A percentile compares a stretch with the other conserved stretches of the same genome.
phyloP scores from a whole-genome alignment of 2,113 vertebrate genomes.

The Dermatemys mawii region DNA sequence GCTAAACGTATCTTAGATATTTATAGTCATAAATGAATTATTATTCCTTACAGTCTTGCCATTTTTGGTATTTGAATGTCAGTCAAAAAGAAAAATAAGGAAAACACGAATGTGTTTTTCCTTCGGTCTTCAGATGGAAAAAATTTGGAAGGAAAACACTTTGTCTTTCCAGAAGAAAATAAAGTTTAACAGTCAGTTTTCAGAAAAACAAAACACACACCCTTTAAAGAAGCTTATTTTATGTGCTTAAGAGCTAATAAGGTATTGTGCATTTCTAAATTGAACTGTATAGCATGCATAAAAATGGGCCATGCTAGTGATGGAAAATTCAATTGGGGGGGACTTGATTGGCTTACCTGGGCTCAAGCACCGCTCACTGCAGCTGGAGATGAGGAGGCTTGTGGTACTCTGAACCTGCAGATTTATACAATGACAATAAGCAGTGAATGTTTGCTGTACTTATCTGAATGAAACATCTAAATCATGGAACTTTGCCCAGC shows the following conservation, averaged over 20 bases:
- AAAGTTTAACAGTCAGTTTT: slow-evolving; percentile 44
- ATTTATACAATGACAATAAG: background rate
- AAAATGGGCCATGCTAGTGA: slow-evolving; percentile 31
- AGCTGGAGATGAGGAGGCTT: background rate
- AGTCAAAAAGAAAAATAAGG: slow-evolving; percentile 73
- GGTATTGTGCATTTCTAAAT: slow-evolving; percentile 38
- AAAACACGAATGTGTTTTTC: slow-evolving; percentile 62
- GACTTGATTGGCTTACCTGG: background rate
- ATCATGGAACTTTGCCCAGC: background rate
- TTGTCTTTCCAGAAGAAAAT: slow-evolving; percentile 54
- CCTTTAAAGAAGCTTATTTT: slow-evolving; percentile 21
- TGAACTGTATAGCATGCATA: slow-evolving; percentile 3
- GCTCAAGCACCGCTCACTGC: background rate
- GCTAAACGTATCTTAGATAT: slow-evolving; percentile 74
- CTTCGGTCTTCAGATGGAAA: slow-evolving; percentile 66
- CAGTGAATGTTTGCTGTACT: background rate
- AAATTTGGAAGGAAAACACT: slow-evolving; percentile 68
- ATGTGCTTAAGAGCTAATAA: slow-evolving; percentile 4
- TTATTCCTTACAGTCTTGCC: slow-evolving; percentile 72
- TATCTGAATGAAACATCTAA: background rate
- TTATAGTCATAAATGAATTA: slow-evolving; percentile 79
- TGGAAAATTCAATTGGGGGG: slow-evolving; percentile 12
- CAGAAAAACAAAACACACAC: background rate
- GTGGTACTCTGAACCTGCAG: background rate
- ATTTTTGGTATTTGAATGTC: slow-evolving; percentile 76